phyloP scores from a whole-genome alignment of 2,797 vertebrate species.

The Lates japonicus region DNA sequence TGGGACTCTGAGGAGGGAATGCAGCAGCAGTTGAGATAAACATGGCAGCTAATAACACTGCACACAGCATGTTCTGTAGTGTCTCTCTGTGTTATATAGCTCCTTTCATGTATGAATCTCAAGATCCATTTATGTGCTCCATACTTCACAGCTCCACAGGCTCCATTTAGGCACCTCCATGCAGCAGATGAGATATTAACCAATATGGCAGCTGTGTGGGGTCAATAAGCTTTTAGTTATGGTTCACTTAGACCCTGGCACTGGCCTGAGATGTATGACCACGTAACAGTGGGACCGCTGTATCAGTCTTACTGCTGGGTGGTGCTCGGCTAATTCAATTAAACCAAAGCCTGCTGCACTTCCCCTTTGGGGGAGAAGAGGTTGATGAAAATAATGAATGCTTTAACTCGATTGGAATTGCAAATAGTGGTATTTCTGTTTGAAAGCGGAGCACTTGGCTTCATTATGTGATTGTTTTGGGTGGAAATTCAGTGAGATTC shows the following conservation, averaged over 20 bases:
- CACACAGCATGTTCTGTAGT: not conserved
- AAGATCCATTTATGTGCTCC: slow-evolving; percentile 1
- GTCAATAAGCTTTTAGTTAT: slow-evolving; percentile 66
- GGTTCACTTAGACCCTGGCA: slow-evolving; percentile 39
- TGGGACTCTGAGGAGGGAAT: not conserved
- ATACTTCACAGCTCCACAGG: slow-evolving; percentile 9
- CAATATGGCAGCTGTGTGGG: slow-evolving; percentile 39
- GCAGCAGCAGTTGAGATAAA: not conserved
- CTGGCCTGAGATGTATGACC: slow-evolving; percentile 37
- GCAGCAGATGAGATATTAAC: slow-evolving; percentile 45
- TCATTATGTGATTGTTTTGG: slow-evolving; percentile 34
- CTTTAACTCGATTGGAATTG: slow-evolving; percentile 55
- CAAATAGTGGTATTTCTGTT: slow-evolving; percentile 59
- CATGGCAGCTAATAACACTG: too few relatives aligned
- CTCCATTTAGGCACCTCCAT: slow-evolving; percentile 7
- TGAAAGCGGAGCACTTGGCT: slow-evolving; percentile 36
- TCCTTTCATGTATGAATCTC: slow-evolving; percentile 1
- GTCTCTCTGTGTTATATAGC: not conserved
- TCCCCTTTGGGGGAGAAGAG: slow-evolving; percentile 23
- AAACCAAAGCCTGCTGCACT: slow-evolving; percentile 21
- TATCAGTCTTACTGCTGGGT: slow-evolving; percentile 51
- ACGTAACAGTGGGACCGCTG: slow-evolving; percentile 15
- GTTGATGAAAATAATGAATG: slow-evolving; percentile 54
- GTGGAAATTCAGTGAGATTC: slow-evolving; percentile 48
- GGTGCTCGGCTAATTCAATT: slow-evolving; percentile 63